phyloP scores from a whole-genome alignment of 2,888 invertebrate species.

The Julus scandinavius region DNA sequence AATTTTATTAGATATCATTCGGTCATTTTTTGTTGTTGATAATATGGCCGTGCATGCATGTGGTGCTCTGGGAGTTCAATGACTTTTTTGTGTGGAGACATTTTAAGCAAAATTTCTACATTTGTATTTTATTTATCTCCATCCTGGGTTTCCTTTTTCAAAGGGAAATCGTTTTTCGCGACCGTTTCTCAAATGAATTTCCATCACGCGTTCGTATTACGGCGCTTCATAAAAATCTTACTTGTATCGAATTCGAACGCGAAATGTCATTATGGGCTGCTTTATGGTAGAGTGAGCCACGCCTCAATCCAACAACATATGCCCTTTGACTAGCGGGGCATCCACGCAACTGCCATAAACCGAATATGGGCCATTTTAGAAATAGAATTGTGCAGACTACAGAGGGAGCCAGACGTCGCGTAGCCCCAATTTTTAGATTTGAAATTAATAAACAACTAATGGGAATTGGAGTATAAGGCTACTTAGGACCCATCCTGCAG shows the following conservation, averaged over 20 bases:
- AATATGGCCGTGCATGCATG: not conserved
- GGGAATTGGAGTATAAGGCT: no score
- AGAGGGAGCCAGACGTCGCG: not conserved
- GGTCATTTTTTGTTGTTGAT: not conserved
- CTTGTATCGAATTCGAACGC: slow-evolving; percentile 7
- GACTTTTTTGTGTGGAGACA: not conserved
- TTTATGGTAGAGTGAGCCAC: not conserved
- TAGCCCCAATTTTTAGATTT: not conserved
- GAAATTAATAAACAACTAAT: not conserved
- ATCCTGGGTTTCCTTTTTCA: not conserved
- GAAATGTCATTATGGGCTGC: slow-evolving; percentile 21
- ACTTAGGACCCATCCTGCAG: no score
- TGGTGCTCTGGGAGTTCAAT: not conserved
- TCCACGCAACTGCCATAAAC: slow-evolving; percentile 14
- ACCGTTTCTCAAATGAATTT: not conserved
- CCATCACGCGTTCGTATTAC: not conserved
- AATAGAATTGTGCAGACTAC: not conserved
- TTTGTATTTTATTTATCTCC: not conserved
- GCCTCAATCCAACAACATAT: not conserved
- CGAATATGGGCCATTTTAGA: not conserved
- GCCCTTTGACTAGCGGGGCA: slow-evolving; percentile 4
- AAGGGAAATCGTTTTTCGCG: not conserved
- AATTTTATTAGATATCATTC: slow-evolving; percentile 27
- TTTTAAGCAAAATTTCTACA: slow-evolving; percentile 22
- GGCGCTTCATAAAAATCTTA: slow-evolving; percentile 31